These are phyloP conservation scores for Girardinichthys multiradiatus DNA, from an alignment of 2,113 vertebrate species.

Conservation along the genomic window DNA sequence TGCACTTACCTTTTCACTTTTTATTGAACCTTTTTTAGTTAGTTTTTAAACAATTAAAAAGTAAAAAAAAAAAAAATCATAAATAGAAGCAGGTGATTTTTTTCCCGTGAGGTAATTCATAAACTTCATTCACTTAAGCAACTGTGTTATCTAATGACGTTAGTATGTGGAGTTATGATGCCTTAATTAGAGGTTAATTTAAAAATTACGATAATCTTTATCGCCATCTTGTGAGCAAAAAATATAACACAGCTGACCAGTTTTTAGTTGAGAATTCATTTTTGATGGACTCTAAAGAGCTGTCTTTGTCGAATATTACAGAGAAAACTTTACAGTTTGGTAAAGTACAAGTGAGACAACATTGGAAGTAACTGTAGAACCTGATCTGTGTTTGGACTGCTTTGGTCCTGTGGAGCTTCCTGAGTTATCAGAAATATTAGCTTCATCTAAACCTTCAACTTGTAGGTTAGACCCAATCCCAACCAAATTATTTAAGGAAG, in stretches of 20 bases:
- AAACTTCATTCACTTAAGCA: conserved; percentile 9
- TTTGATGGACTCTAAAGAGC: not conserved
- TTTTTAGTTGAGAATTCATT: not conserved
- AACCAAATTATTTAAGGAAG: too few relatives aligned
- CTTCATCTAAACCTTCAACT: too few relatives aligned
- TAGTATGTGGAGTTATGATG: too few relatives aligned
- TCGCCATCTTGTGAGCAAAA: conserved; percentile 54
- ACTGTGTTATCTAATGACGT: not conserved
- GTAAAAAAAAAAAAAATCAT: too few relatives aligned
- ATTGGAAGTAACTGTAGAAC: too few relatives aligned
- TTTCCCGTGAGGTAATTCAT: not conserved
- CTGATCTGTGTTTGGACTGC: too few relatives aligned
- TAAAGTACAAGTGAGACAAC: too few relatives aligned
- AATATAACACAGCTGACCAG: not conserved
- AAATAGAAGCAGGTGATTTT: not conserved
- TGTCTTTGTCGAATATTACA: not conserved
- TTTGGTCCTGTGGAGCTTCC: too few relatives aligned
- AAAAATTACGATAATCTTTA: conserved; percentile 9
- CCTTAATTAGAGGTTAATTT: not conserved
- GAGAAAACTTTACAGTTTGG: not conserved
- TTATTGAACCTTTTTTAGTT: not conserved
- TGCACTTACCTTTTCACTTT: not conserved
- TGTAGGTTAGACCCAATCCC: too few relatives aligned
- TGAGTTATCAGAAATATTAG: too few relatives aligned
- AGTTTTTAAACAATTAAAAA: too few relatives aligned